Conservation (phyloP, 1,140 invertebrate species). For the Mizuhopecten yessoensis region DNA sequence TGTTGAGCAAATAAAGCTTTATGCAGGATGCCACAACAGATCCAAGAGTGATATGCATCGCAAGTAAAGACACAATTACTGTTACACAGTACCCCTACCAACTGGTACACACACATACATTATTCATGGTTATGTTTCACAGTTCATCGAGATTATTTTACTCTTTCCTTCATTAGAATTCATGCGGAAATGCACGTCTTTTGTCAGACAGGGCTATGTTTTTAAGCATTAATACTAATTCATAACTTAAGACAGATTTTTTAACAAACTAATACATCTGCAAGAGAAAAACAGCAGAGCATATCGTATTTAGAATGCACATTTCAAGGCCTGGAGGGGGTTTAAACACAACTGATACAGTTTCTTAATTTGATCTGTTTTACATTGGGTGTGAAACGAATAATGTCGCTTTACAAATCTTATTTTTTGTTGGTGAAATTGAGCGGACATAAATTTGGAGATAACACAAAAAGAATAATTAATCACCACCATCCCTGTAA, state of each 20-base stretch:
- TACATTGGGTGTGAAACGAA: background rate
- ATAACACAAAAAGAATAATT: constrained; percentile 12
- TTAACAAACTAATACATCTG: background rate
- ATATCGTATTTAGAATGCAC: background rate
- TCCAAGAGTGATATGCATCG: background rate
- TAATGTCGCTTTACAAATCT: background rate
- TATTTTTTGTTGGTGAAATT: background rate
- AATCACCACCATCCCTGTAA: background rate
- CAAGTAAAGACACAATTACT: background rate
- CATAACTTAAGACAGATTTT: constrained; percentile 11
- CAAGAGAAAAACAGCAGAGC: background rate
- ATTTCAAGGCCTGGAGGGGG: background rate
- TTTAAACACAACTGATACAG: background rate
- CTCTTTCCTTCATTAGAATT: no score
- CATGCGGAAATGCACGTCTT: background rate
- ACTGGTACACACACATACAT: constrained; percentile 17
- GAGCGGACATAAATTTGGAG: background rate
- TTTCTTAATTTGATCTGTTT: background rate
- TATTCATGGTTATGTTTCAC: background rate
- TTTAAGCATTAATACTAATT: background rate
- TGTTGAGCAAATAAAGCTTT: background rate
- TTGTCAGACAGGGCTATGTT: background rate
- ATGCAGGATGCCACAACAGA: background rate
- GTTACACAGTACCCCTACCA: background rate
- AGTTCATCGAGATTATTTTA: background rate